Conservation (phyloP, 2,888 invertebrate species). For the Archips xylosteana region DNA sequence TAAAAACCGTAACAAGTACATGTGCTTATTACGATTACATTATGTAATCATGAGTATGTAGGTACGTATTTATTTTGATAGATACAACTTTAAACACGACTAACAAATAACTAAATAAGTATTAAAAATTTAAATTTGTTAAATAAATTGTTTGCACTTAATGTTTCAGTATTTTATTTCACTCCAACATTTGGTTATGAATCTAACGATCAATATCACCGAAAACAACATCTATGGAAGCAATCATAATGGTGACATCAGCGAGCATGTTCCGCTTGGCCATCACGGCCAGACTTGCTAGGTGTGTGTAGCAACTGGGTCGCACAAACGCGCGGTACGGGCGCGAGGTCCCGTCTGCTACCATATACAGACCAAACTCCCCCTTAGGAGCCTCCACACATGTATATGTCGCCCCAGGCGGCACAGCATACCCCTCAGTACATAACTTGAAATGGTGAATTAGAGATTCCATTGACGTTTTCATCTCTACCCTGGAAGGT, state of each 20-base stretch:
- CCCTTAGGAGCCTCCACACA: conserved; percentile 94
- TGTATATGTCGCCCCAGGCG: conserved; percentile 93
- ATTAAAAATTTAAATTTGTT: conserved; percentile 4
- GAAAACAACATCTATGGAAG: conserved; percentile 87
- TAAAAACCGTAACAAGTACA: not conserved
- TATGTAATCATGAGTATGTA: no score
- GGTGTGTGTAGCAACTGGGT: conserved; percentile 85
- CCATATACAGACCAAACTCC: conserved; percentile 94
- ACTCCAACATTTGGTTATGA: not conserved
- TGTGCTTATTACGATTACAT: not conserved
- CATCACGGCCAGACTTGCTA: conserved; percentile 87
- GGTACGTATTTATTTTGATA: not conserved
- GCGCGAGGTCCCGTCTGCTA: conserved; percentile 92
- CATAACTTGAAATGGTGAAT: conserved; percentile 96
- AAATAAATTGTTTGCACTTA: conserved; percentile 34
- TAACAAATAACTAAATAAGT: not conserved
- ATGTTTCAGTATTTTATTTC: conserved; percentile 8
- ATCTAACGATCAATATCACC: conserved; percentile 86
- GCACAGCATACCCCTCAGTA: conserved; percentile 92
- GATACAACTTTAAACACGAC: not conserved
- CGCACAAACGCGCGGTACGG: conserved; percentile 89
- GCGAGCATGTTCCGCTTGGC: conserved; percentile 89
- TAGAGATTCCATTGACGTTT: conserved; percentile 93
- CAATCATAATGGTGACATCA: conserved; percentile 92
- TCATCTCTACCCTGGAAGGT: conserved; percentile 93